Evolutionary conservation across 2,797 vertebrate genomes (phyloP).

Genomic region (Myripristis jacobus): DNA sequence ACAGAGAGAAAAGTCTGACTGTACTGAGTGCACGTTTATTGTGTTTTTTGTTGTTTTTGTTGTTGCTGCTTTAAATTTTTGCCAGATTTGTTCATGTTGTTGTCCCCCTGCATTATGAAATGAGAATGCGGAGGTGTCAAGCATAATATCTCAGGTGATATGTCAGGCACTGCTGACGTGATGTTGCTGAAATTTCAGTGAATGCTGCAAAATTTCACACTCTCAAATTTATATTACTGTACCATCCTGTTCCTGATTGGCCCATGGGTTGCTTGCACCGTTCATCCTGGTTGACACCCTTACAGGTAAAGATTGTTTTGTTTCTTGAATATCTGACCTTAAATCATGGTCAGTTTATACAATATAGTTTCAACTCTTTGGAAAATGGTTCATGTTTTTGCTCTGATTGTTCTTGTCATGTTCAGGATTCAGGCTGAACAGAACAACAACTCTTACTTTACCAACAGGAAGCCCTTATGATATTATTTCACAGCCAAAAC

Average conservation of each 20-base stretch:
- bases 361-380: background rate
- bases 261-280: too few relatives aligned
- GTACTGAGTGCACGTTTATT: background rate
- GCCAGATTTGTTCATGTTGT: background rate
- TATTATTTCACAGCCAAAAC: conserved; percentile 65
- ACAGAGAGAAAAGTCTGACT: background rate
- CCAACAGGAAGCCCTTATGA: conserved; percentile 66
- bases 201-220: too few relatives aligned
- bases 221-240: too few relatives aligned
- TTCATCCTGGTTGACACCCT: too few relatives aligned
- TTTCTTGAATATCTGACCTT: background rate
- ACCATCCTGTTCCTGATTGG: too few relatives aligned
- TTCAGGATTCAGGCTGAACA: conserved; percentile 13
- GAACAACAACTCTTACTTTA: conserved; percentile 51
- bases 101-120: background rate
- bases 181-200: background rate
- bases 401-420: conserved; percentile 8
- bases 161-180: background rate
- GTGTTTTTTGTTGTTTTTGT: background rate
- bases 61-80: too few relatives aligned
- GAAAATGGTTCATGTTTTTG: background rate
- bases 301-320: background rate
- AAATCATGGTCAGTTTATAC: background rate
- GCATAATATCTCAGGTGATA: too few relatives aligned
- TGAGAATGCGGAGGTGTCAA: too few relatives aligned